Conservation (phyloP, 2,797 vertebrate genomes). For the Danionella dracula region DNA sequence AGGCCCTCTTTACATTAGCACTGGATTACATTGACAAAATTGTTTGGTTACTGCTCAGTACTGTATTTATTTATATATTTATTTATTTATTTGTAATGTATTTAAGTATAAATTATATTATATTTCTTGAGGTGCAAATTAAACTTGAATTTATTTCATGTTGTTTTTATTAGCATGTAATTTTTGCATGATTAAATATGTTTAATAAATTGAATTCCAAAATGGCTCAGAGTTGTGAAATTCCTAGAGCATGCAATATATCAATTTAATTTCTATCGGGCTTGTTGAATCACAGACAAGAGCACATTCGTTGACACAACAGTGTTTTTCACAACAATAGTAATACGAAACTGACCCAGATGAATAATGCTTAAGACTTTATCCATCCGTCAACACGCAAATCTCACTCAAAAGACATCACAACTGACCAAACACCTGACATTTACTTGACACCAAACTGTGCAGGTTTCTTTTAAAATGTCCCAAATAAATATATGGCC, state of each 20-base stretch:
- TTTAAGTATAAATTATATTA: not conserved
- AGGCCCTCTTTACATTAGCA: not conserved
- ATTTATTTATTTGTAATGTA: conserved; percentile 20
- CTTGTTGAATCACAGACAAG: not conserved
- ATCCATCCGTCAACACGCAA: conserved; percentile 1
- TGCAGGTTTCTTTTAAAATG: not conserved
- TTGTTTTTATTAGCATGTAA: not conserved
- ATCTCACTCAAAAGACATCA: conserved; percentile 7
- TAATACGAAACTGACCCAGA: conserved; percentile 15
- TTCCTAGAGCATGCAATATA: not conserved
- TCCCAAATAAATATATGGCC: not conserved
- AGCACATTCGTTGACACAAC: no score
- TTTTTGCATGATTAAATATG: conserved; percentile 1
- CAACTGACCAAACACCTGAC: conserved; percentile 13
- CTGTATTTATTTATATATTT: conserved; percentile 27
- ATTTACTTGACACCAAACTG: conserved; percentile 17
- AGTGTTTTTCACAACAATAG: not conserved
- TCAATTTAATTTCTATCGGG: conserved; percentile 5
- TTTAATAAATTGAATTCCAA: conserved; percentile 26
- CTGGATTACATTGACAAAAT: not conserved
- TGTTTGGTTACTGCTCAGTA: not conserved
- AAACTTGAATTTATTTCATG: not conserved
- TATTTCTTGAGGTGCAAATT: not conserved
- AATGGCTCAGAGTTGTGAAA: not conserved
- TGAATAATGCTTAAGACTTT: conserved; percentile 12